A percentile compares a stretch with the other conserved stretches of the same genome.
Evolutionary conservation across 2,797 vertebrate genomes (phyloP).

Genomic region (Pseudochirops corinnae): DNA sequence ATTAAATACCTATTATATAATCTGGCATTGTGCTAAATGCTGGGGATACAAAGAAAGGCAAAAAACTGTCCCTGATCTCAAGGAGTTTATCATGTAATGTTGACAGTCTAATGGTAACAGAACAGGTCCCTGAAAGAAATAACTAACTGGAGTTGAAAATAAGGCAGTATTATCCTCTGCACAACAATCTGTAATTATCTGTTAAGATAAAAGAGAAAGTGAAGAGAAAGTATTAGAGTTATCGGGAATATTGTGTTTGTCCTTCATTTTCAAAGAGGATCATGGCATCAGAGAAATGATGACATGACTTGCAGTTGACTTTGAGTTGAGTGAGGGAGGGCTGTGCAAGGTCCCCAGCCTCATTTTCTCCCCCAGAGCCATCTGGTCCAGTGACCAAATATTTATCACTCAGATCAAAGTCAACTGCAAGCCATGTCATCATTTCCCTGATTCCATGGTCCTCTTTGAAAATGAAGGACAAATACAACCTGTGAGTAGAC

Average conservation of each 20-base stretch:
- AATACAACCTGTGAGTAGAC: no score
- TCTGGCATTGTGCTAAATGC: background rate
- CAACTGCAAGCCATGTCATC: no score
- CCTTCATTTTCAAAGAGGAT: no score
- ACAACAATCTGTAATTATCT: constrained; percentile 13
- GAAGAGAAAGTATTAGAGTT: background rate
- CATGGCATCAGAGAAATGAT: no score
- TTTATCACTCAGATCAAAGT: no score
- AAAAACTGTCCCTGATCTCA: background rate
- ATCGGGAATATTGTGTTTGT: constrained; percentile 2
- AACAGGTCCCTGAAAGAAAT: background rate
- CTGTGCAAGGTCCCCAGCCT: no score
- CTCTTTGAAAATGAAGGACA: no score
- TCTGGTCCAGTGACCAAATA: no score
- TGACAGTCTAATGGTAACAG: background rate
- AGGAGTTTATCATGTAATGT: constrained; percentile 2
- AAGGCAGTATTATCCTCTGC: constrained; percentile 17
- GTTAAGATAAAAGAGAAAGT: background rate
- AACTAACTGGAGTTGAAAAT: background rate
- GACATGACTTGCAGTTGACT: no score
- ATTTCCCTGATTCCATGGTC: no score
- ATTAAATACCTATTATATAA: background rate
- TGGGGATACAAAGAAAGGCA: background rate
- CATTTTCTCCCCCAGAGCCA: no score
- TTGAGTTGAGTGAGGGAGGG: no score